Evolutionary conservation across 2,113 vertebrate species (phyloP).

Genomic region (Motacilla alba): DNA sequence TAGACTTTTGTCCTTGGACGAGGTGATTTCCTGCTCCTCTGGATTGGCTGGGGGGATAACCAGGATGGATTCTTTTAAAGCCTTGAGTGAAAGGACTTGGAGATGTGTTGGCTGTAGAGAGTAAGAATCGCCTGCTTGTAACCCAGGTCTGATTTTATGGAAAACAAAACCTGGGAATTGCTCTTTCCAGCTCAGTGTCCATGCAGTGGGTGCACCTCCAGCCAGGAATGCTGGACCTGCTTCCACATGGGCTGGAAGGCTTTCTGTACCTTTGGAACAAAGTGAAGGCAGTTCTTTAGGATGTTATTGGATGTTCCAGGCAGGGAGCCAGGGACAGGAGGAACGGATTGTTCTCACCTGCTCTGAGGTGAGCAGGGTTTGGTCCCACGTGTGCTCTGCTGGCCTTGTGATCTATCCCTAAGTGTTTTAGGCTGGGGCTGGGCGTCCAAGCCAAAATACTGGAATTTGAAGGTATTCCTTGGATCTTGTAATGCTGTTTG

Average conservation of each 20-base stretch:
- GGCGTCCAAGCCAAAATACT: neutral
- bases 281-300: neutral
- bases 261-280: neutral
- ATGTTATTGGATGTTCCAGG: neutral
- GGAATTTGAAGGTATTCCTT: neutral
- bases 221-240: neutral
- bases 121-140: neutral
- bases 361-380: neutral
- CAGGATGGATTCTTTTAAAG: neutral
- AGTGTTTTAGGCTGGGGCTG: accelerated
- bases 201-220: neutral
- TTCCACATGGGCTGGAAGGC: neutral
- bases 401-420: neutral
- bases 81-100: neutral
- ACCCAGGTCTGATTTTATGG: neutral
- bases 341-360: constrained; percentile 20
- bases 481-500: neutral
- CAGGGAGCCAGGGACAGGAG: neutral
- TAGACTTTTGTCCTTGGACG: neutral
- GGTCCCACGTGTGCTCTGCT: accelerated
- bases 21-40: neutral
- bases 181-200: neutral
- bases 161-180: neutral
- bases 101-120: neutral
- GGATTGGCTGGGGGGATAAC: neutral